Conservation (phyloP, 2,888 invertebrate species). For the Lacanobia oleracea region DNA sequence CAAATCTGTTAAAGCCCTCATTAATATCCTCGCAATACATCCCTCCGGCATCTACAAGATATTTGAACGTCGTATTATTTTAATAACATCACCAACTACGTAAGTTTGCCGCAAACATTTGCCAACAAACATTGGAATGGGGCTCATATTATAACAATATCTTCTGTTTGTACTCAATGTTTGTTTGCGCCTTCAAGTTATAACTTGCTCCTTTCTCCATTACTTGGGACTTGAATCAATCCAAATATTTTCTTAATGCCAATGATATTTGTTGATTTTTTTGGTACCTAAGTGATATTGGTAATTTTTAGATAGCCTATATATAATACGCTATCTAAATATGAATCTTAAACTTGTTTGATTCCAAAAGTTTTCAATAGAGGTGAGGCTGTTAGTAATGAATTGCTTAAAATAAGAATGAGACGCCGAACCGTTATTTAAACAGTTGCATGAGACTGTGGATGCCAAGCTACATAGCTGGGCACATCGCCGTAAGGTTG, state of each 20-base stretch:
- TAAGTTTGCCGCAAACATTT: slow-evolving; percentile 30
- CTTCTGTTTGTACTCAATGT: slow-evolving; percentile 35
- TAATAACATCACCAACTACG: background rate
- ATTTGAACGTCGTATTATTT: slow-evolving; percentile 4
- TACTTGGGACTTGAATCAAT: slow-evolving; percentile 11
- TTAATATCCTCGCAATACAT: background rate
- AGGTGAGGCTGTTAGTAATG: no score
- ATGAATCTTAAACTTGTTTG: background rate
- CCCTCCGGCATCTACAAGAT: background rate
- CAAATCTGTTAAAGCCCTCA: background rate
- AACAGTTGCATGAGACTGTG: no score
- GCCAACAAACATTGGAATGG: slow-evolving; percentile 34
- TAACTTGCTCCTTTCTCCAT: background rate
- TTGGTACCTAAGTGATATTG: slow-evolving; percentile 1
- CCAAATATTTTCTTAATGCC: slow-evolving; percentile 39
- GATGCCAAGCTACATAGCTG: no score
- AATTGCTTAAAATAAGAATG: background rate
- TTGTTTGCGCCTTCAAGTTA: slow-evolving; percentile 30
- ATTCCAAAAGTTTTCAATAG: no score
- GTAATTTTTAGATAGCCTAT: background rate
- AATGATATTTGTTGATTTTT: slow-evolving; percentile 16
- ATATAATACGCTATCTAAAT: background rate
- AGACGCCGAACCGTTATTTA: background rate
- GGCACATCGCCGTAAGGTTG: no score
- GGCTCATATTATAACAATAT: slow-evolving; percentile 35